Percentiles rank a stretch among this genome's conserved stretches.
Evolutionary conservation across 1,140 invertebrate genomes (phyloP).

Genomic region (Eriosoma lanigerum): DNA sequence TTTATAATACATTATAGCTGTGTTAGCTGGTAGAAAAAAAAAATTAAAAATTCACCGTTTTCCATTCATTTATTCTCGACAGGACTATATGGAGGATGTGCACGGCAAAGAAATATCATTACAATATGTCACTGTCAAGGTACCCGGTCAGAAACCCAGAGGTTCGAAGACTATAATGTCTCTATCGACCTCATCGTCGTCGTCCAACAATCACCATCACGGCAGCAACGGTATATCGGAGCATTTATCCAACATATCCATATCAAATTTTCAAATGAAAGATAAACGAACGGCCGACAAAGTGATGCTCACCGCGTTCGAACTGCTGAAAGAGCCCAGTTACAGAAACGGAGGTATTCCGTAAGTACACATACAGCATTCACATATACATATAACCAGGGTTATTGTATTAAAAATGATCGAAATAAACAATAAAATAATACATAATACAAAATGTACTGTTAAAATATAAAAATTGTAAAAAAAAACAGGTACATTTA

Average conservation of each 20-base stretch:
- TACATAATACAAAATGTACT: too few relatives aligned
- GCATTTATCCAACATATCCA: constrained; percentile 45
- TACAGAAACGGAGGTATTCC: constrained; percentile 36
- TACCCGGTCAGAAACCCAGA: constrained; percentile 89
- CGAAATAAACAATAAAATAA: too few relatives aligned
- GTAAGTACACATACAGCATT: too few relatives aligned
- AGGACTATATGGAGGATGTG: constrained; percentile 98
- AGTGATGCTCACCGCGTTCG: constrained; percentile 70
- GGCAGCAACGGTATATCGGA: constrained; percentile 34
- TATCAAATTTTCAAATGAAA: constrained; percentile 62
- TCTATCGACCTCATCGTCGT: background rate
- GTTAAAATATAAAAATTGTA: too few relatives aligned
- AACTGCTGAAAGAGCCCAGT: constrained; percentile 69
- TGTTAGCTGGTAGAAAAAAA: too few relatives aligned
- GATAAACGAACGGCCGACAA: constrained; percentile 66
- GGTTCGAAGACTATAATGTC: constrained; percentile 78
- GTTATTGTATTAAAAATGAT: too few relatives aligned
- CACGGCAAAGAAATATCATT: constrained; percentile 96
- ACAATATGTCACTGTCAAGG: constrained; percentile 95
- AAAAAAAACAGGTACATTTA: too few relatives aligned
- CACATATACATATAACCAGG: too few relatives aligned
- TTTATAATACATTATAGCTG: too few relatives aligned
- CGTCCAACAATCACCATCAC: constrained; percentile 21
- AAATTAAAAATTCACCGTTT: too few relatives aligned
- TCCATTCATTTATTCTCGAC: constrained; percentile 51